A percentile compares a stretch with the other conserved stretches of the same genome.
Evolutionary conservation across 2,113 vertebrate genomes (phyloP).

Genomic region (Sakesphorus luctuosus): DNA sequence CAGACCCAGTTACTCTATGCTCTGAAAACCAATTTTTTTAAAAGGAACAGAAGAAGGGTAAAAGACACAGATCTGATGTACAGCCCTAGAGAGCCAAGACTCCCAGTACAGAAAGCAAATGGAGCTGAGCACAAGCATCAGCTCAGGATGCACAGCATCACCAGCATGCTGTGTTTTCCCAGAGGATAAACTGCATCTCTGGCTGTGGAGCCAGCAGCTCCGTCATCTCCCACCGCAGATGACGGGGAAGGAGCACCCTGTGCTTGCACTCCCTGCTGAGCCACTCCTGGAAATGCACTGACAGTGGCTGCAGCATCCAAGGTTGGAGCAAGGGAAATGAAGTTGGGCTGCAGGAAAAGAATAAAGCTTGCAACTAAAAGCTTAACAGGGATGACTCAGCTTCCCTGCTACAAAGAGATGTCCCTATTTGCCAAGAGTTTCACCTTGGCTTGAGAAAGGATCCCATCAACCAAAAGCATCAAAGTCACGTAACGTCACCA

Average conservation of each 20-base stretch:
- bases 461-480: not conserved
- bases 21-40: not conserved
- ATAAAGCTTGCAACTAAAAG: not conserved
- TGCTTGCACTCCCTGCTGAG: accelerated
- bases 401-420: not conserved
- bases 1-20: not conserved
- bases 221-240: not conserved
- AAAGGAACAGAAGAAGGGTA: not conserved
- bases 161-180: accelerated
- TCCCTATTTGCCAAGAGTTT: not conserved
- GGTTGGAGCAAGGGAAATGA: not conserved
- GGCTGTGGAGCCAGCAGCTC: accelerated
- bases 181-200: not conserved
- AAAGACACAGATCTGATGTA: not conserved
- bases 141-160: not conserved
- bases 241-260: not conserved
- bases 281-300: not conserved
- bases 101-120: not conserved
- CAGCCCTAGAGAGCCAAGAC: not conserved
- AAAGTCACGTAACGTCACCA: not conserved
- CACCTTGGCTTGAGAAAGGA: not conserved
- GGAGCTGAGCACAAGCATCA: not conserved
- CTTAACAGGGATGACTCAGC: not conserved
- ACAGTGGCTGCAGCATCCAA: not conserved
- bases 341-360: not conserved